Conservation (phyloP, 1,140 invertebrate genomes). For the Heliothis subflexa region DNA sequence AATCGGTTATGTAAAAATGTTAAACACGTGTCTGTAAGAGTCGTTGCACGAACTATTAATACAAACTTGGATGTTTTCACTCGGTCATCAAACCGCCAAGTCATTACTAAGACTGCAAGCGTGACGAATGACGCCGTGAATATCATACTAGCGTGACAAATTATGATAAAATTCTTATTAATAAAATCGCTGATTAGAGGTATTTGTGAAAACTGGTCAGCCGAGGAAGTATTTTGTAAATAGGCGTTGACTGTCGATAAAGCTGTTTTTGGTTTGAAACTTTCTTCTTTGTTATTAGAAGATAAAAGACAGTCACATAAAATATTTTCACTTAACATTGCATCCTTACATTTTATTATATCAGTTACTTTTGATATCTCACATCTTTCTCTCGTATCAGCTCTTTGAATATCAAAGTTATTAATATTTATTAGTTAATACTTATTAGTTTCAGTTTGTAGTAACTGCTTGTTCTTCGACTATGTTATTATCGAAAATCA, state of each 20-base stretch:
- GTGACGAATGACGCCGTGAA: constrained; percentile 19
- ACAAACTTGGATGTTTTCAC: constrained; percentile 13
- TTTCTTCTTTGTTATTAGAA: too few species aligned
- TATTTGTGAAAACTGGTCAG: too few species aligned
- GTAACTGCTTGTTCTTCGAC: too few species aligned
- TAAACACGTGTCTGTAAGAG: neutral
- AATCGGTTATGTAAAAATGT: neutral
- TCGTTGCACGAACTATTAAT: neutral
- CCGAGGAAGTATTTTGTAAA: neutral
- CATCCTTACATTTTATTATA: too few species aligned
- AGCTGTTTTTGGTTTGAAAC: too few species aligned
- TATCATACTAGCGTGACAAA: constrained; percentile 23
- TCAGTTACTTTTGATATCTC: too few species aligned
- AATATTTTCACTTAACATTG: too few species aligned
- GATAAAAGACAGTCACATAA: neutral
- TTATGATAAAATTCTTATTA: constrained; percentile 30
- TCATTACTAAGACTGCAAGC: constrained; percentile 4
- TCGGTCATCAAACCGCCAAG: neutral
- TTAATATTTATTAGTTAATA: too few species aligned
- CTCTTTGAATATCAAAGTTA: too few species aligned
- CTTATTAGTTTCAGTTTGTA: too few species aligned
- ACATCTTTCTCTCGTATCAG: too few species aligned
- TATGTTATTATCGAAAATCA: too few species aligned
- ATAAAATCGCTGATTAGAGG: constrained; percentile 8
- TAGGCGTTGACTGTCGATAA: neutral